phyloP scores from a whole-genome alignment of 2,888 invertebrate genomes.

The Agrilus biguttatus region DNA sequence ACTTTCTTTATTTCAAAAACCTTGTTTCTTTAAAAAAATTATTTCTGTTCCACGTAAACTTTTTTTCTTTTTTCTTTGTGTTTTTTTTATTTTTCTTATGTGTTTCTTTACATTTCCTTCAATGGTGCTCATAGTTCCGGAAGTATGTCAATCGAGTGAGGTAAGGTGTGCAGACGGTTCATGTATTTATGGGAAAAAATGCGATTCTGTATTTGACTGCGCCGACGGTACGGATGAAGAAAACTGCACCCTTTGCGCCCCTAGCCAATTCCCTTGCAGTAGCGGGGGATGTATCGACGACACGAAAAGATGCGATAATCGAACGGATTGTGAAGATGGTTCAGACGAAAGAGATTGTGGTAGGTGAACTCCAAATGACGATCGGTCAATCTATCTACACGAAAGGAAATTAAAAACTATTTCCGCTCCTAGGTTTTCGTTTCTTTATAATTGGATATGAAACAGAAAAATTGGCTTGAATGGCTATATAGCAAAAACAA shows the following conservation, averaged over 20 bases:
- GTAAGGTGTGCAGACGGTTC: constrained; percentile 22
- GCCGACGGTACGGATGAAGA: constrained; percentile 41
- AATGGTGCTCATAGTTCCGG: constrained; percentile 2
- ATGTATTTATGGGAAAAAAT: constrained; percentile 24
- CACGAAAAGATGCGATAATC: constrained; percentile 46
- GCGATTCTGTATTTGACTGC: constrained; percentile 46
- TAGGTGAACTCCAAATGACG: constrained; percentile 17
- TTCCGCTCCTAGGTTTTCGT: no score
- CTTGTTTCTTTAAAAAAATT: no score
- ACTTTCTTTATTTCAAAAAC: no score
- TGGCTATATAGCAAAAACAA: no score
- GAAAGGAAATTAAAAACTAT: no score
- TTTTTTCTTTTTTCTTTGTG: background rate
- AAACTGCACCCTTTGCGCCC: constrained; percentile 26
- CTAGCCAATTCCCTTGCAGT: constrained; percentile 37
- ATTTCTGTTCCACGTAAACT: background rate
- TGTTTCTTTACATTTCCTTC: no score
- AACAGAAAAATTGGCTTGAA: no score
- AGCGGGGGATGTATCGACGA: constrained; percentile 36
- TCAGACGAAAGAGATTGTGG: constrained; percentile 49
- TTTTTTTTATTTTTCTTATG: no score
- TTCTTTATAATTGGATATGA: no score
- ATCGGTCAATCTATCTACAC: no score
- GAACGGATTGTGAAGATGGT: constrained; percentile 42
- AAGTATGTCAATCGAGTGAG: constrained; percentile 5